Percentiles rank a stretch among this genome's conserved stretches.
phyloP scores from a whole-genome alignment of 2,888 invertebrate species.

The Nymphalis urticae region DNA sequence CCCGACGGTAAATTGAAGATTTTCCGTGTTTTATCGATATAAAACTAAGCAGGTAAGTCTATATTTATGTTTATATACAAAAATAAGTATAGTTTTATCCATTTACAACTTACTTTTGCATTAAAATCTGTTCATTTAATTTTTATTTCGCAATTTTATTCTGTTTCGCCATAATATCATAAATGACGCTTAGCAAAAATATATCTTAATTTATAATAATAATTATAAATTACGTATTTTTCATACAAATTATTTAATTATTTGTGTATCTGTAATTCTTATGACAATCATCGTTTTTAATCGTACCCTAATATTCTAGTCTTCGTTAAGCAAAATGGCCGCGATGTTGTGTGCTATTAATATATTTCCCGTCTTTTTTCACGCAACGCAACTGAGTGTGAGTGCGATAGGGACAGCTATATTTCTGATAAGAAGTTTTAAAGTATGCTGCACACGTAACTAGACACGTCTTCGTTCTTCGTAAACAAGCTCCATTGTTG shows the following conservation, averaged over 20 bases:
- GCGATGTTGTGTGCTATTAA: constrained; percentile 72
- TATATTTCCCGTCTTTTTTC: constrained; percentile 64
- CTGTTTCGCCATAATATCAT: constrained; percentile 39
- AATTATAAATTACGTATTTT: constrained; percentile 1
- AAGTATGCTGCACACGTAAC: constrained; percentile 76
- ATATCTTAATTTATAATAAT: constrained; percentile 17
- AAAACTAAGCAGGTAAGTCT: constrained; percentile 65
- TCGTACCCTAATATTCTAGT: constrained; percentile 62
- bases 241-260: background rate
- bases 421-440: constrained; percentile 62
- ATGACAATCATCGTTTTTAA: constrained; percentile 45
- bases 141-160: constrained; percentile 56
- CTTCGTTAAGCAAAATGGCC: constrained; percentile 78
- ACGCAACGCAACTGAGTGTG: constrained; percentile 34
- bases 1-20: constrained; percentile 77
- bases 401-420: constrained; percentile 59
- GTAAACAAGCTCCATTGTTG: constrained; percentile 69
- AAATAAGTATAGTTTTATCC: constrained; percentile 29
- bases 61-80: constrained; percentile 43
- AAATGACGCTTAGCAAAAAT: constrained; percentile 24
- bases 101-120: constrained; percentile 14
- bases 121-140: constrained; percentile 20
- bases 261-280: constrained; percentile 29
- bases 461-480: constrained; percentile 78
- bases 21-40: constrained; percentile 69